Percentiles rank a stretch among this genome's conserved stretches.
These are phyloP conservation scores for Eugnorisma glareosa DNA, from an alignment of 2,888 invertebrate genomes.

Conservation along the genomic window DNA sequence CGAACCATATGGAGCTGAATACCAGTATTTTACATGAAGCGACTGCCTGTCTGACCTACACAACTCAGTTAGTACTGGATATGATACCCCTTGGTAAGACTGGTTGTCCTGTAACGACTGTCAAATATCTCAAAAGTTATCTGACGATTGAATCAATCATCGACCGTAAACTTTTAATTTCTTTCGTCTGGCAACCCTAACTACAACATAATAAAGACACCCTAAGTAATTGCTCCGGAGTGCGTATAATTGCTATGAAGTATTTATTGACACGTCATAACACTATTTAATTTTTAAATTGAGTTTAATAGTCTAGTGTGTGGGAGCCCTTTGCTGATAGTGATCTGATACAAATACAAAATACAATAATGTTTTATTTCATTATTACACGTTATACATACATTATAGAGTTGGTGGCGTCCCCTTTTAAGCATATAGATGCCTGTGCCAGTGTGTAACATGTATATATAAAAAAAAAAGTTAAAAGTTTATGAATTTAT, in stretches of 20 bases:
- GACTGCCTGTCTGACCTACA: background rate
- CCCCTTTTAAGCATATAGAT: too few species aligned
- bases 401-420: too few species aligned
- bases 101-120: background rate
- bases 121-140: background rate
- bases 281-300: slow-evolving; percentile 67
- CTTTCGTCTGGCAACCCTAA: slow-evolving; percentile 52
- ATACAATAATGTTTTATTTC: too few species aligned
- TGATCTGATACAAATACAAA: too few species aligned
- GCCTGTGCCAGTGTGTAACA: too few species aligned
- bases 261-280: slow-evolving; percentile 82
- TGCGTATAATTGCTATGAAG: slow-evolving; percentile 81
- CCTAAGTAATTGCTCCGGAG: slow-evolving; percentile 75
- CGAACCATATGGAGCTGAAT: background rate
- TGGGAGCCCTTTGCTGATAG: slow-evolving; percentile 49
- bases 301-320: slow-evolving; percentile 57
- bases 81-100: background rate
- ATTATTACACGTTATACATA: too few species aligned
- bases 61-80: background rate
- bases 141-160: background rate
- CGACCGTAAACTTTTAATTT: background rate
- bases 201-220: slow-evolving; percentile 64
- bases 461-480: too few species aligned
- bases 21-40: background rate
- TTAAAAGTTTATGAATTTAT: too few species aligned